These are phyloP conservation scores for Pocillopora verrucosa DNA, from an alignment of 64 coral and sea anemone genomes.

Conservation along the genomic window DNA sequence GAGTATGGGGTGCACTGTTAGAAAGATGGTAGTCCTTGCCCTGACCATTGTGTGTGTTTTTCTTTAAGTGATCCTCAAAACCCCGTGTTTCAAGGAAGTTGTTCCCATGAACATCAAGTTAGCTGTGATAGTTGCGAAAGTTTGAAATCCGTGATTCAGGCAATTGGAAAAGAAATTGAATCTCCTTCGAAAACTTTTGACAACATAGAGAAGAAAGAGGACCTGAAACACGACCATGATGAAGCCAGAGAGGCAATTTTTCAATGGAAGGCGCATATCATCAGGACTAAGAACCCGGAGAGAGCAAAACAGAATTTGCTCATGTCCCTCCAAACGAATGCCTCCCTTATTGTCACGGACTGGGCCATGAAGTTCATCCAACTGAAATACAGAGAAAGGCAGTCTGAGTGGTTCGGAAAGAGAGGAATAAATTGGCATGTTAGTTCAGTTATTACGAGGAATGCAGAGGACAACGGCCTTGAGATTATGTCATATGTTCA, in stretches of 20 bases:
- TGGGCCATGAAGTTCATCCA: too few relatives aligned
- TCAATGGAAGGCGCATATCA: conserved; percentile 22
- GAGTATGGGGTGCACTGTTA: conserved; percentile 18
- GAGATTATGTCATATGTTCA: conserved; percentile 7
- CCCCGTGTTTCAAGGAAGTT: neutral
- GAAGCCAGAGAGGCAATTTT: neutral
- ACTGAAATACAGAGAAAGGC: too few relatives aligned
- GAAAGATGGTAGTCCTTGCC: neutral
- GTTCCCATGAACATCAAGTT: conserved; percentile 8
- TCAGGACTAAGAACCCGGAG: conserved; percentile 17
- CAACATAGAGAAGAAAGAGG: too few relatives aligned
- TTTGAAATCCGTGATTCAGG: neutral
- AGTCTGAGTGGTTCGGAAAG: too few relatives aligned
- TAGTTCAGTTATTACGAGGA: conserved; percentile 17
- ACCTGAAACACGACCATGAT: neutral
- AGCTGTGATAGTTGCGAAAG: neutral
- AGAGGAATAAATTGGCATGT: too few relatives aligned
- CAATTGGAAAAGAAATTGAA: neutral
- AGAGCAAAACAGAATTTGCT: neutral
- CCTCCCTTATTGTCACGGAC: neutral
- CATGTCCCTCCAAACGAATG: neutral
- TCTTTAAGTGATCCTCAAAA: conserved; percentile 10
- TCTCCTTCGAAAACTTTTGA: neutral
- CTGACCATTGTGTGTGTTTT: conserved; percentile 16
- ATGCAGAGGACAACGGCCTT: neutral